These are phyloP conservation scores for Margarornis squamiger DNA, from an alignment of 2,797 vertebrate species.

Conservation along the genomic window DNA sequence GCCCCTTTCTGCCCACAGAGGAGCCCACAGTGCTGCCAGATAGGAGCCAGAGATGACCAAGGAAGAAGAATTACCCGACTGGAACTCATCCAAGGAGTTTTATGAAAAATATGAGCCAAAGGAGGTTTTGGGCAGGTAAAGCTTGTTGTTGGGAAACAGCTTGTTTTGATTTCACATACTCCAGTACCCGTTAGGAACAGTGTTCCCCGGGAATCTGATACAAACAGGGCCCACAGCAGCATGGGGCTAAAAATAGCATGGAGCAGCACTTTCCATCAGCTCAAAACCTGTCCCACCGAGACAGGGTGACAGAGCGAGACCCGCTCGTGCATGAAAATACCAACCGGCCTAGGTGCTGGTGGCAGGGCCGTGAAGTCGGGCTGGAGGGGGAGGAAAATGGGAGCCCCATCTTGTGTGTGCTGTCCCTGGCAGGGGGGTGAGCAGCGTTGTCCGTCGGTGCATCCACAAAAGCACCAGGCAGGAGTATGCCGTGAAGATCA, in stretches of 20 bases:
- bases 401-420: not conserved
- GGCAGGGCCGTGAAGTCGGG: fast-evolving
- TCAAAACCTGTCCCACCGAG: not conserved
- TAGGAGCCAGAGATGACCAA: conserved; percentile 82
- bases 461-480: conserved; percentile 83
- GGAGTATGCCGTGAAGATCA: conserved; percentile 95
- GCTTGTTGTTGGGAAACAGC: not conserved
- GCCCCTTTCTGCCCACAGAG: not conserved
- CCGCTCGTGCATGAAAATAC: not conserved
- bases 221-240: not conserved
- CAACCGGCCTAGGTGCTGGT: not conserved
- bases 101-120: conserved; percentile 96
- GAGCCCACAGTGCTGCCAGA: not conserved
- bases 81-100: conserved; percentile 88
- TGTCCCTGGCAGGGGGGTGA: conserved; percentile 86
- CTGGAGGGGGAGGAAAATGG: not conserved
- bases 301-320: not conserved
- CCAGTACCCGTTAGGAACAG: not conserved
- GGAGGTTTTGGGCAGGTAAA: conserved; percentile 94
- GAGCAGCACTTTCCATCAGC: not conserved
- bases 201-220: not conserved
- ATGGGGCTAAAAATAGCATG: not conserved
- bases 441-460: conserved; percentile 94
- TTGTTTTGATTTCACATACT: not conserved
- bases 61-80: conserved; percentile 90